A percentile compares a stretch with the other conserved stretches of the same genome.
phyloP scores from a whole-genome alignment of 2,888 invertebrate genomes.

The Drosophila kanekoi region DNA sequence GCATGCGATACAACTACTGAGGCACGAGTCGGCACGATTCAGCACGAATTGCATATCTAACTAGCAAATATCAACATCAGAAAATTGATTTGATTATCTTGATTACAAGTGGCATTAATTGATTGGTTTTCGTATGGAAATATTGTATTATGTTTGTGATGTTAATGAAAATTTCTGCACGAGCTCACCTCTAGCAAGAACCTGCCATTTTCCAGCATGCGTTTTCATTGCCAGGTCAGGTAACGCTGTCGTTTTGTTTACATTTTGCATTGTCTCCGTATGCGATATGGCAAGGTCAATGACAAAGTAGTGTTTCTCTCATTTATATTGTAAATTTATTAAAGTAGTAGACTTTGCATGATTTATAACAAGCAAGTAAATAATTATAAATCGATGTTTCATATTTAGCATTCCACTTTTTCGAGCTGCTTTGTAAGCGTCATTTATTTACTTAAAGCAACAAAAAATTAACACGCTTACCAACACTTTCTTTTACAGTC shows the following conservation, averaged over 20 bases:
- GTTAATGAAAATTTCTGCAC: background rate
- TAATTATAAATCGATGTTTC: background rate
- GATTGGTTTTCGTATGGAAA: no score
- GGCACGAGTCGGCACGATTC: slow-evolving; percentile 5
- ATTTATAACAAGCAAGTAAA: background rate
- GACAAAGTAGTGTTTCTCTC: background rate
- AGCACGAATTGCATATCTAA: background rate
- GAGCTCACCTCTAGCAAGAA: background rate
- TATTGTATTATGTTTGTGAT: background rate
- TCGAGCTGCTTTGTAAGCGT: slow-evolving; percentile 13
- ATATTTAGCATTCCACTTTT: slow-evolving; percentile 5
- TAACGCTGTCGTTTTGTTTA: slow-evolving; percentile 41
- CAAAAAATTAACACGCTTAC: slow-evolving; percentile 14
- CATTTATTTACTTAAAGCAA: background rate
- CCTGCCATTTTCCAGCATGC: slow-evolving; percentile 1
- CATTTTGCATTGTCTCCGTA: slow-evolving; percentile 7
- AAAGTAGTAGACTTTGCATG: slow-evolving; percentile 16
- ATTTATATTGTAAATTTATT: background rate
- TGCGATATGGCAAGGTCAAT: slow-evolving; percentile 1
- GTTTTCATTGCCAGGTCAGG: slow-evolving; percentile 12
- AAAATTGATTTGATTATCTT: no score
- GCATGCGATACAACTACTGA: background rate
- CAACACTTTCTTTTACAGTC: slow-evolving; percentile 48
- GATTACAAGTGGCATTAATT: no score
- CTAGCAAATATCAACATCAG: no score